Percentiles rank a stretch among this genome's conserved stretches.
Conservation (phyloP, 2,113 vertebrate genomes). For the Notarius lentiginosus region DNA sequence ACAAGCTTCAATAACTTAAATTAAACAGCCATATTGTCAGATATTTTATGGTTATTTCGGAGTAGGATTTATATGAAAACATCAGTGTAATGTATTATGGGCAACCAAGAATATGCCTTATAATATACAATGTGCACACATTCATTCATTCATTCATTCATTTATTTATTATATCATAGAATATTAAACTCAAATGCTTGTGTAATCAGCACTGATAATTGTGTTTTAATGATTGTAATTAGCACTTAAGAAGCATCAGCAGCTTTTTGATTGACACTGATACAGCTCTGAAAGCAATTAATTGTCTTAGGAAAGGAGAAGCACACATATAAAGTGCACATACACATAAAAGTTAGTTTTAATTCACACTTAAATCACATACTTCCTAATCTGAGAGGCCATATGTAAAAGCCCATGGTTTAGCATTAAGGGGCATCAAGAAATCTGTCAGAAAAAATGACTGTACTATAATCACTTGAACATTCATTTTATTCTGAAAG, state of each 20-base stretch:
- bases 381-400: neutral
- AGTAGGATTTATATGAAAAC: neutral
- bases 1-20: neutral
- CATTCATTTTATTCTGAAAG: neutral
- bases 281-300: constrained; percentile 2
- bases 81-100: neutral
- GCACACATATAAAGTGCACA: neutral
- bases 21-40: neutral
- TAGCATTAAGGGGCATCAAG: neutral
- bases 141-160: neutral
- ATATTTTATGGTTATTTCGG: neutral
- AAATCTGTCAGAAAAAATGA: neutral
- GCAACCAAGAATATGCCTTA: neutral
- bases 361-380: neutral
- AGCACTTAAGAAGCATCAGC: constrained; percentile 72
- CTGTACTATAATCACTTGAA: neutral
- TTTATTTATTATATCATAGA: neutral
- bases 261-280: constrained; percentile 63
- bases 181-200: constrained; percentile 53
- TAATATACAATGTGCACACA: neutral
- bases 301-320: neutral
- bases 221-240: constrained; percentile 80
- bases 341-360: neutral
- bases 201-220: constrained; percentile 76
- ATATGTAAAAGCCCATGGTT: neutral